Conservation (phyloP, 2,888 invertebrate species). For the Melanchra persicariae region DNA sequence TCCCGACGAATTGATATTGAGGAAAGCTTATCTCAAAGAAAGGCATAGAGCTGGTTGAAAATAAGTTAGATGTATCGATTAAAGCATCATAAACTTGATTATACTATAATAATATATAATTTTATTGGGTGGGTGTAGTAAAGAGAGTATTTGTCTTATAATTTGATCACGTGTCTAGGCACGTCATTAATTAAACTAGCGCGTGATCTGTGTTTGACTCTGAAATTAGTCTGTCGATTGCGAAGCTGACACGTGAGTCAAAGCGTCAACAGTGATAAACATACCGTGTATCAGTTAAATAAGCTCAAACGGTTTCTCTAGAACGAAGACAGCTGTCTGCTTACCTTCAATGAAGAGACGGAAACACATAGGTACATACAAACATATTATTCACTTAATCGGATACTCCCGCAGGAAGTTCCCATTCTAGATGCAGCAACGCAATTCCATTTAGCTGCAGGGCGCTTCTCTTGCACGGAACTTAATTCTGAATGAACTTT, state of each 20-base stretch:
- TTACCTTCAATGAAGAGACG: constrained; percentile 32
- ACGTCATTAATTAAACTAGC: not conserved
- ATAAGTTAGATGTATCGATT: not conserved
- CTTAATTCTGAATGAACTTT: constrained; percentile 84
- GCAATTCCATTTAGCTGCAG: constrained; percentile 83
- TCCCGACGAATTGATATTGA: too few relatives aligned
- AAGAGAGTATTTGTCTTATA: not conserved
- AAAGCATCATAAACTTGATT: not conserved
- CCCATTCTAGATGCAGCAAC: constrained; percentile 77
- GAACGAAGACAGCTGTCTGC: constrained; percentile 19
- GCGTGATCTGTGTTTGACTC: not conserved
- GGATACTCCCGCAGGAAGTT: constrained; percentile 71
- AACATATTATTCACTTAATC: constrained; percentile 63
- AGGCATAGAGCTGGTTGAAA: too few relatives aligned
- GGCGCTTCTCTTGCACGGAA: constrained; percentile 76
- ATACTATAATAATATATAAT: not conserved
- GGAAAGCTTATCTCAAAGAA: not conserved
- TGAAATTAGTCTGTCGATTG: not conserved
- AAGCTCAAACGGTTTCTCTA: not conserved
- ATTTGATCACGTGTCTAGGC: not conserved
- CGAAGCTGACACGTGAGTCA: not conserved
- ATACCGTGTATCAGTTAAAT: not conserved
- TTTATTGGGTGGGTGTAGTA: not conserved
- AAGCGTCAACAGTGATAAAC: not conserved
- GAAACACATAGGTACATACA: constrained; percentile 29